phyloP scores from a whole-genome alignment of 2,113 vertebrate species.

The Dromaius novaehollandiae region DNA sequence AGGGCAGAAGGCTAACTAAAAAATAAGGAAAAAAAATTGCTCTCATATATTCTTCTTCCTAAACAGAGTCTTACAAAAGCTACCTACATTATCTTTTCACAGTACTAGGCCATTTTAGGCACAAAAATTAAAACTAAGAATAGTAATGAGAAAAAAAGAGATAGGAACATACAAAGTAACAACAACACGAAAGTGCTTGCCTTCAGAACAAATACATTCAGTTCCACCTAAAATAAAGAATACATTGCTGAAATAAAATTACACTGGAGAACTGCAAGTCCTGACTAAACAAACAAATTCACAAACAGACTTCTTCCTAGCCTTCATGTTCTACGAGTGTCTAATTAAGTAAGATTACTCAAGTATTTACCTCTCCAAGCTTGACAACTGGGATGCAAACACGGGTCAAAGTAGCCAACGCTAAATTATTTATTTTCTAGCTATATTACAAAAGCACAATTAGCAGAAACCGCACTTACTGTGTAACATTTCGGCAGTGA shows the following conservation, averaged over 20 bases:
- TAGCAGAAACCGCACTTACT: not conserved
- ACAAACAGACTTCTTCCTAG: not conserved
- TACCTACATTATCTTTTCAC: not conserved
- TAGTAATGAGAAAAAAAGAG: not conserved
- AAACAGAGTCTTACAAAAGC: not conserved
- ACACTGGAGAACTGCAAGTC: not conserved
- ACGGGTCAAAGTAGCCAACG: not conserved
- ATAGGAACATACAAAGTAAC: not conserved
- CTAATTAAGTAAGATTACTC: not conserved
- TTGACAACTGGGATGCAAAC: not conserved
- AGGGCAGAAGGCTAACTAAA: not conserved
- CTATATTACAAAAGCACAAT: not conserved
- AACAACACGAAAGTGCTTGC: not conserved
- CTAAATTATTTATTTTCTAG: not conserved
- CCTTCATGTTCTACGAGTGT: not conserved
- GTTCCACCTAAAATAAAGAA: not conserved
- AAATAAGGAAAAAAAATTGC: not conserved
- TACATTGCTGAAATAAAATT: not conserved
- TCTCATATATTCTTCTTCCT: not conserved
- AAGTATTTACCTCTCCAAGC: not conserved
- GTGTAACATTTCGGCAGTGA: not conserved
- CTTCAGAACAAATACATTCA: not conserved
- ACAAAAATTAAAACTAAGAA: accelerated
- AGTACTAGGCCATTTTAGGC: not conserved
- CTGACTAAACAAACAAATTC: not conserved